phyloP scores from a whole-genome alignment of 2,888 invertebrate genomes.

The Ennomos fuscantarius region DNA sequence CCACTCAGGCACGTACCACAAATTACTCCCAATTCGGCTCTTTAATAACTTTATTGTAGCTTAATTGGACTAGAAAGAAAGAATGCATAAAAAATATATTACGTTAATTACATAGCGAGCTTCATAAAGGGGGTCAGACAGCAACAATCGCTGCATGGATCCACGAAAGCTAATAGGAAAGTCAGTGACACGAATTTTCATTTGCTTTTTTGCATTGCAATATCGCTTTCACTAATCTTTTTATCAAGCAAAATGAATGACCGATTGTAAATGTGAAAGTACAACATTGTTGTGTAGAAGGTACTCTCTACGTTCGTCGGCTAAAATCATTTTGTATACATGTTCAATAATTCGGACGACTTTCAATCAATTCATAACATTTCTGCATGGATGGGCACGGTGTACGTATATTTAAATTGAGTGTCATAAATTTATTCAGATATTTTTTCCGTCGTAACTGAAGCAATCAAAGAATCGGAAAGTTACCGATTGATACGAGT shows the following conservation, averaged over 20 bases:
- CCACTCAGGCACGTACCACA: conserved; percentile 46
- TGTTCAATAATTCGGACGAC: conserved; percentile 60
- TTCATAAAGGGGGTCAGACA: conserved; percentile 63
- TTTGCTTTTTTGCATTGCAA: conserved; percentile 77
- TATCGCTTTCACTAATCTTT: conserved; percentile 82
- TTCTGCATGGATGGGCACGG: conserved; percentile 55
- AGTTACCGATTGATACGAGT: conserved; percentile 33
- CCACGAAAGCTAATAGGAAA: conserved; percentile 72
- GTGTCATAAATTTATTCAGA: conserved; percentile 42
- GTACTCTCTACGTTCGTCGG: conserved; percentile 49
- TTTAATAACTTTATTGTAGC: conserved; percentile 43
- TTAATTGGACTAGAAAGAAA: conserved; percentile 36
- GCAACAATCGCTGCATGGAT: conserved; percentile 52
- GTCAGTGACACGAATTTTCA: conserved; percentile 82
- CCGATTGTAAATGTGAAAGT: conserved; percentile 79
- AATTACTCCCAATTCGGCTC: conserved; percentile 44
- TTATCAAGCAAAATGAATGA: conserved; percentile 74
- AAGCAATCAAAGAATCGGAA: conserved; percentile 55
- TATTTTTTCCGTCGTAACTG: conserved; percentile 34
- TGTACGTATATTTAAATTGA: conserved; percentile 55
- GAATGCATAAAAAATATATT: conserved; percentile 37
- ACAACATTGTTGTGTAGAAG: conserved; percentile 62
- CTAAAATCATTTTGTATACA: conserved; percentile 60
- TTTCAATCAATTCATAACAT: conserved; percentile 58
- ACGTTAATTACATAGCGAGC: conserved; percentile 39